Base-by-base conservation (phyloP, 2,888 invertebrate species). In the Lymantria dispar region DNA sequence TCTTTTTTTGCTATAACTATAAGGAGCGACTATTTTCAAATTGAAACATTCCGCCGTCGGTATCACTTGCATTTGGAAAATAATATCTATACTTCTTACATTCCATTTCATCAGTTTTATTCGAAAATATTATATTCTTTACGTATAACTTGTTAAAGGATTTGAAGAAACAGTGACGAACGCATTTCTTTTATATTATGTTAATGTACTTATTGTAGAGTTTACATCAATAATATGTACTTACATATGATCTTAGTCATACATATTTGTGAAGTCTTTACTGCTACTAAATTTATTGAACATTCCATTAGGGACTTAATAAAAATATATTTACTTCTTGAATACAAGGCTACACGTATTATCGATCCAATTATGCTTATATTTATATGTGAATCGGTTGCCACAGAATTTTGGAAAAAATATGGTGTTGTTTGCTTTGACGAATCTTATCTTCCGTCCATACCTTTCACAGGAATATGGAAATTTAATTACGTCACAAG, bases 91-190 rank as follows among this genome's bases (percentile, higher is more conserved):
- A 64, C 66, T 69, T 64, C 64, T 67, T 57, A 80, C 80, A 80
- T 80, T 80, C 80, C 80, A 80, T 64, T 68, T 61, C 70, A 60
- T 69, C 71, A 72, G 62, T 67, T 67, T 59, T 54, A 54, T 55
- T 60, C 51, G 58, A 41, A 52, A 61, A 50, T 60, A 56, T 63
- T 22, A 41, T 37, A 11, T 46, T 22, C 39, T 47, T 38, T 45
- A 39, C 50, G 22, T 45, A 48, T 50, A 48, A 13, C 42, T 41
- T 58, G 45, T 42, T 31, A 54, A 54, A 54, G 39, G 47, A 53
- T 59, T 54, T 57, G 31, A 50, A 52, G 45, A 50, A 60, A 48
- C 45, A 40, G 53, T 55, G 48, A 51, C 51, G 30, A 43, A 52
- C 44, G 56, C 53, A 66, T 56, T 66, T 60, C 54, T 52, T 56